These are phyloP conservation scores for Heliconius ethilla DNA, from an alignment of 2,888 invertebrate genomes.

Conservation along the genomic window DNA sequence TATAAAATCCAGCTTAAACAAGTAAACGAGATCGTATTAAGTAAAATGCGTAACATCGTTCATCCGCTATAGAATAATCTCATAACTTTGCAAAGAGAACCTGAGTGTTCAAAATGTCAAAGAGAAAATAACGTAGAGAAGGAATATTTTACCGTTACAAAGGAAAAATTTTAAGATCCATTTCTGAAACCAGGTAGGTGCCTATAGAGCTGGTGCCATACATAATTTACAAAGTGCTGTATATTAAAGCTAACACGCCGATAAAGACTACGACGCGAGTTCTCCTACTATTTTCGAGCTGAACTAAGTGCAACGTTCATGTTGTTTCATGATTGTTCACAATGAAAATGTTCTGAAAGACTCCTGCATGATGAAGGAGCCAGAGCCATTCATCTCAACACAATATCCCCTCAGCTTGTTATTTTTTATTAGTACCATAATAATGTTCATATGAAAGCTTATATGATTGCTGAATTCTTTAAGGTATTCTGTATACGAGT, in stretches of 20 bases:
- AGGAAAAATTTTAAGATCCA: not conserved
- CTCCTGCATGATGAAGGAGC: conserved; percentile 44
- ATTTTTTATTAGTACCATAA: conserved; percentile 42
- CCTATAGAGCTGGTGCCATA: not conserved
- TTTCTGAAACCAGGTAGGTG: conserved; percentile 4
- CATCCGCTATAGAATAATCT: not conserved
- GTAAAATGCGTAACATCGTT: conserved; percentile 7
- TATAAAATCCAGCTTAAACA: not conserved
- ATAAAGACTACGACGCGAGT: conserved; percentile 4
- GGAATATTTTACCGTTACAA: conserved; percentile 7
- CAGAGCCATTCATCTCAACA: conserved; percentile 35
- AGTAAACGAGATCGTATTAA: not conserved
- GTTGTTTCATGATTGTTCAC: conserved; percentile 29
- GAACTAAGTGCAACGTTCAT: conserved; percentile 13
- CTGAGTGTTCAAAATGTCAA: not conserved
- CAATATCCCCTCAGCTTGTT: conserved; percentile 41
- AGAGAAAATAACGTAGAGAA: not conserved
- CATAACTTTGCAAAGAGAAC: not conserved
- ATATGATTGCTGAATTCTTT: conserved; percentile 30
- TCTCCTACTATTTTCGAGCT: conserved; percentile 9
- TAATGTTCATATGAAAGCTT: conserved; percentile 38
- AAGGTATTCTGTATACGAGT: not conserved
- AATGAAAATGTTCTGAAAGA: conserved; percentile 36
- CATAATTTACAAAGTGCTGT: conserved; percentile 21
- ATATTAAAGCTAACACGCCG: conserved; percentile 11